phyloP scores from a whole-genome alignment of 2,113 vertebrate genomes.

The Sphyrna mokarran region DNA sequence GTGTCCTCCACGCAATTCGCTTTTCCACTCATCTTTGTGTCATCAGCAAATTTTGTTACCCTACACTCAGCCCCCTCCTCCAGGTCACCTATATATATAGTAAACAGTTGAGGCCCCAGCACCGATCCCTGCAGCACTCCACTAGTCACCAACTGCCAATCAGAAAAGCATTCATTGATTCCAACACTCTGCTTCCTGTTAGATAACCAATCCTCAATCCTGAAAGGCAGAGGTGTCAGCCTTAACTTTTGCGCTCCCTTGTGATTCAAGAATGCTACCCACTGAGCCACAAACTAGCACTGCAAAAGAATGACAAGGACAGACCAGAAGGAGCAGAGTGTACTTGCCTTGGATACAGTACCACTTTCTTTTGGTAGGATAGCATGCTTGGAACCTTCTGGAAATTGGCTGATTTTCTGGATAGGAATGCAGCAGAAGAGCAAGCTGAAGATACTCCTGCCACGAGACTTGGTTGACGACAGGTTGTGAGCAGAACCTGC shows the following conservation, averaged over 20 bases:
- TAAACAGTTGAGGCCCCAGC: no score
- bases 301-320: neutral
- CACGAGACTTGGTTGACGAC: slow-evolving; percentile 57
- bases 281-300: neutral
- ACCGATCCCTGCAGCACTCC: no score
- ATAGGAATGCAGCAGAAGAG: slow-evolving; percentile 75
- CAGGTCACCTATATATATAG: no score
- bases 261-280: neutral
- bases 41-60: no score
- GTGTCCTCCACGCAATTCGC: no score
- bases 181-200: no score
- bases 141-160: no score
- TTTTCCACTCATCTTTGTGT: no score
- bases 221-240: neutral
- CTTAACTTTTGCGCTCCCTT: no score
- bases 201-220: no score
- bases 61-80: no score
- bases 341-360: slow-evolving; percentile 68
- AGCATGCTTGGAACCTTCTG: slow-evolving; percentile 60
- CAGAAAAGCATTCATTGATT: no score
- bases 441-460: slow-evolving; percentile 73
- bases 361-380: slow-evolving; percentile 66
- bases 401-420: slow-evolving; percentile 65
- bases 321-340: neutral
- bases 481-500: neutral